A percentile compares a stretch with the other conserved stretches of the same genome.
Conservation (phyloP, 2,113 vertebrate species). For the Ophthalmotilapia sp. region DNA sequence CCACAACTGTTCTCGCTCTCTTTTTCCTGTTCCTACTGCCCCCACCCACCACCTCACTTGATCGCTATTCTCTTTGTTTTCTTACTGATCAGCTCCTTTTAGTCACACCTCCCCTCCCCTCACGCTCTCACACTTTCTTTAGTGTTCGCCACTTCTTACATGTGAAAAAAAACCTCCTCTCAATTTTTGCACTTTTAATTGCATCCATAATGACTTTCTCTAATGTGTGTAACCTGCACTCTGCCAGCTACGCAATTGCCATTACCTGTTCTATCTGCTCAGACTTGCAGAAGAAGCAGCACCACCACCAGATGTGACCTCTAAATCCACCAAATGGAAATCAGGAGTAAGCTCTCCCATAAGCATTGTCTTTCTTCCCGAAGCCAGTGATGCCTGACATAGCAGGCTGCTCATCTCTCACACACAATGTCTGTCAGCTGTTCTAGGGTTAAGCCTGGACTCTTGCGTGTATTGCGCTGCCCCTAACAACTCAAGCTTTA, state of each 20-base stretch:
- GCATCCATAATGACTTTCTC: constrained; percentile 43
- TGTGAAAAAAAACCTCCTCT: constrained; percentile 17
- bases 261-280: constrained; percentile 32
- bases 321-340: constrained; percentile 58
- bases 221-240: constrained; percentile 30
- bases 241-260: neutral
- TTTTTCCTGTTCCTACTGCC: neutral
- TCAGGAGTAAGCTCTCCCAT: constrained; percentile 48
- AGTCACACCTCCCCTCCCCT: constrained; percentile 22
- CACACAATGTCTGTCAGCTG: constrained; percentile 7
- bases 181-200: constrained; percentile 56
- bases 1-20: constrained; percentile 11
- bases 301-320: constrained; percentile 54
- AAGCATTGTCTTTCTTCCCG: constrained; percentile 51
- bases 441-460: neutral
- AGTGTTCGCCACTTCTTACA: neutral
- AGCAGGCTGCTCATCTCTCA: constrained; percentile 54
- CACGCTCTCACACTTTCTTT: constrained; percentile 18
- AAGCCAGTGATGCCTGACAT: constrained; percentile 41
- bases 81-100: constrained; percentile 3
- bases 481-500: neutral
- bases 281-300: constrained; percentile 26
- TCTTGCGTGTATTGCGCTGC: neutral
- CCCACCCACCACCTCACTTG: neutral
- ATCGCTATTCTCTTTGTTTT: constrained; percentile 17